Evolutionary conservation across 1,140 invertebrate species (phyloP), one percentile per base, ranked within the genome.

Genomic region (Heterodera schachtii): DNA sequence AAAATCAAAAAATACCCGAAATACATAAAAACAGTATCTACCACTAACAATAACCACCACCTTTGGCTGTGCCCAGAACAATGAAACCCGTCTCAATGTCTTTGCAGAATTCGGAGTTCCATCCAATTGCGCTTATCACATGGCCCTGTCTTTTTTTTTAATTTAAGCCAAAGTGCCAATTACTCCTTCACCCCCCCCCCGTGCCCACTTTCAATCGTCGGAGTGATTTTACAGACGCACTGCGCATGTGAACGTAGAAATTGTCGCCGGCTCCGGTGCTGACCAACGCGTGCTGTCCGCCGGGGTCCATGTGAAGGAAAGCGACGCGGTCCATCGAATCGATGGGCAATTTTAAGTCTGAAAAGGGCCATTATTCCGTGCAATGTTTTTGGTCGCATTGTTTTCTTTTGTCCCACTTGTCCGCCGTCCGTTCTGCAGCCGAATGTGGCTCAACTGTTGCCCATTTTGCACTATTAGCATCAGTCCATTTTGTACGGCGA

Each of bases 261-360:
- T 84, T 84, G 44, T 84, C 80, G n/a, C 83, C 83, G 9, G 44
- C 31, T 5, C 31, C 71, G 16, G 83, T 86, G 84, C 85, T 84
- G 16, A 86, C 77, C 44, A 84, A 47, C 2, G 81, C 83, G 47
- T 84, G 83, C 19, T 66, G n/a, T 41, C 83, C 83, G 44, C 21
- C 73, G 64, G 49, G 77, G 49, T 84, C 84, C 52, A 84, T 73
- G 67, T 84, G 83, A 43, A 84, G 49, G 21, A 83, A 60, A 13
- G 83, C 52, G 66, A 84, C 78, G 67, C 77, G 74, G n/a, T 84
- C 83, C 43, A 76, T 60, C 47, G 46, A n/a, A 41, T 66, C 67
- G 7, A 84, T 69, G 21, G 77, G 44, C 52, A 84, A 47, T 47
- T 78, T 73, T n/a, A 84, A n/a, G 69, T 83, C 83, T 84, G 41